These are phyloP conservation scores for Microchrysa polita DNA, from an alignment of 2,888 invertebrate species.

Conservation along the genomic window DNA sequence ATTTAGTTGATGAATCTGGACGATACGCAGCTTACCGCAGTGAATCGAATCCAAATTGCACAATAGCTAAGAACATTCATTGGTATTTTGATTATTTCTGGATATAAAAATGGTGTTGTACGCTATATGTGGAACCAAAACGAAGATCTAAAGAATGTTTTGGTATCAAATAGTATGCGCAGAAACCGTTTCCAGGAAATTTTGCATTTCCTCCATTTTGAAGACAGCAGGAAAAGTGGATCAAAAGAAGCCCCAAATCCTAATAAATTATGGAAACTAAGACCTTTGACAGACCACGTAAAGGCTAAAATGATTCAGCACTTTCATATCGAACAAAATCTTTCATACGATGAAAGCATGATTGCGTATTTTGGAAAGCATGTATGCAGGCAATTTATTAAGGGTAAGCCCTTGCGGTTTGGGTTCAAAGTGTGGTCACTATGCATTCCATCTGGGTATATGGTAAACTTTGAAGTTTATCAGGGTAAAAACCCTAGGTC, in stretches of 20 bases:
- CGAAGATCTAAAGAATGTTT: conserved; percentile 15
- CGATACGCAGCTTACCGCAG: not conserved
- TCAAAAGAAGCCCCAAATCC: conserved; percentile 21
- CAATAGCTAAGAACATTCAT: not conserved
- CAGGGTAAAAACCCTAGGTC: conserved; percentile 54
- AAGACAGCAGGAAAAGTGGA: conserved; percentile 1
- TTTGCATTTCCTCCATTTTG: conserved; percentile 45
- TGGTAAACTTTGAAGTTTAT: conserved; percentile 54
- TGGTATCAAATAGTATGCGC: conserved; percentile 44
- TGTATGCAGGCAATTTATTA: conserved; percentile 56
- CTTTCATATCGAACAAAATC: conserved; percentile 33
- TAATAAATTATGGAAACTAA: conserved; percentile 54
- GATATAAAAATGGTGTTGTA: not conserved
- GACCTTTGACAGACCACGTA: conserved; percentile 50
- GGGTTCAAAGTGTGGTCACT: conserved; percentile 56
- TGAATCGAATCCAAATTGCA: not conserved
- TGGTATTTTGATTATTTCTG: not conserved
- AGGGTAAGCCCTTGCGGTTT: conserved; percentile 56
- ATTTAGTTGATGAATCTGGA: not conserved
- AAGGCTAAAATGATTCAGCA: not conserved
- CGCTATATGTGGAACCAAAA: not conserved
- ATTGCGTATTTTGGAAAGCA: conserved; percentile 57
- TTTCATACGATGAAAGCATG: conserved; percentile 56
- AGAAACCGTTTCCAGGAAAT: conserved; percentile 39
- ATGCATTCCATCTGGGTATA: conserved; percentile 51